phyloP scores from a whole-genome alignment of 2,113 vertebrate species.

The Ranitomeya imitator region DNA sequence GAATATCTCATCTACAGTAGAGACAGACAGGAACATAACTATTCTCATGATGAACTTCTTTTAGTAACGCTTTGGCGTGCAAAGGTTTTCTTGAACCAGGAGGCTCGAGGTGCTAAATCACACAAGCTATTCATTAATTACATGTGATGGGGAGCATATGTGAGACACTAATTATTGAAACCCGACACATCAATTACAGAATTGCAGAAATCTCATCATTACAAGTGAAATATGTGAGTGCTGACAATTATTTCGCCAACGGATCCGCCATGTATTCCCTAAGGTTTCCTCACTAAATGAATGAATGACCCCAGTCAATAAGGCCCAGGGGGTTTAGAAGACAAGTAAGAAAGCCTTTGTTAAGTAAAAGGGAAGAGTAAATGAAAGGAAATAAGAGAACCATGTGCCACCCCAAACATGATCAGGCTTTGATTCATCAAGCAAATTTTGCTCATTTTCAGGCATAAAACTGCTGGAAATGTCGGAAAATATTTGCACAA shows the following conservation, averaged over 20 bases:
- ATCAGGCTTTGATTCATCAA: not conserved
- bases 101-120: not conserved
- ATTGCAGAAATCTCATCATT: not conserved
- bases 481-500: too few relatives aligned
- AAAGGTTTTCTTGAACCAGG: not conserved
- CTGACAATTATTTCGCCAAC: constrained; percentile 21
- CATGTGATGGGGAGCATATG: constrained; percentile 10
- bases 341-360: not conserved
- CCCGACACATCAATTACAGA: not conserved
- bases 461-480: too few relatives aligned
- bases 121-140: not conserved
- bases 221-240: not conserved
- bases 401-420: not conserved
- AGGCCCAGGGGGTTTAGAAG: not conserved
- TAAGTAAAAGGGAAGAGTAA: not conserved
- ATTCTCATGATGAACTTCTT: not conserved
- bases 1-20: not conserved
- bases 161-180: constrained; percentile 31
- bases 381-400: not conserved
- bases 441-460: too few relatives aligned
- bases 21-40: not conserved
- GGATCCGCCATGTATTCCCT: constrained; percentile 29
- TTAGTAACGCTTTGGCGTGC: not conserved
- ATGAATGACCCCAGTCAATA: constrained; percentile 63
- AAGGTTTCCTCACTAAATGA: constrained; percentile 62